These are phyloP conservation scores for Psococerastis gibbosa DNA, from an alignment of 2,888 invertebrate species.

Conservation along the genomic window DNA sequence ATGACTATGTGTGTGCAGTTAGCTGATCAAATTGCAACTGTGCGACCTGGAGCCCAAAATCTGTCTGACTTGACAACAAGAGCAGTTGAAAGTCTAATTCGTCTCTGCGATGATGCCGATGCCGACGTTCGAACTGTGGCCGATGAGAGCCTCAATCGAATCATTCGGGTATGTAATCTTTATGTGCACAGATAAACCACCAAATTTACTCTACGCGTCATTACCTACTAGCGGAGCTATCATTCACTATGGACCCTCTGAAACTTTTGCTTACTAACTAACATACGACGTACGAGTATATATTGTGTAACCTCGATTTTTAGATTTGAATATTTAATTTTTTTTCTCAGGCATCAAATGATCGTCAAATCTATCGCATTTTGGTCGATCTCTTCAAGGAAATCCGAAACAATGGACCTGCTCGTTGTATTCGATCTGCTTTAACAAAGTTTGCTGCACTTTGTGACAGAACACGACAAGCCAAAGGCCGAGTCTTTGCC, in stretches of 20 bases:
- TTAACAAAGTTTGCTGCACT: slow-evolving; percentile 57
- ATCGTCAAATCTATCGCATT: too few relatives aligned
- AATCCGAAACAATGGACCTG: slow-evolving; percentile 56
- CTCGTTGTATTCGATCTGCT: slow-evolving; percentile 53
- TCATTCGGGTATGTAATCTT: slow-evolving; percentile 41
- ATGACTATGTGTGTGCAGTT: slow-evolving; percentile 49
- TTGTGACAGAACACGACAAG: slow-evolving; percentile 52
- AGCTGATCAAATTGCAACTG: slow-evolving; percentile 47
- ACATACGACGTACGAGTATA: too few relatives aligned
- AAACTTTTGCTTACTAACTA: too few relatives aligned
- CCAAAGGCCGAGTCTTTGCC: slow-evolving; percentile 60
- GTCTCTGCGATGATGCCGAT: slow-evolving; percentile 55
- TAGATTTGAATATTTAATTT: too few relatives aligned
- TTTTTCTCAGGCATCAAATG: too few relatives aligned
- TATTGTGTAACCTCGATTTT: too few relatives aligned
- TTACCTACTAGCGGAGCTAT: too few relatives aligned
- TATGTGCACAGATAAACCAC: too few relatives aligned
- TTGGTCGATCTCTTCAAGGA: slow-evolving; percentile 64
- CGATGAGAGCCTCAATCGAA: slow-evolving; percentile 61
- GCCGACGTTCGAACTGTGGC: slow-evolving; percentile 61
- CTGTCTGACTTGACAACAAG: slow-evolving; percentile 44
- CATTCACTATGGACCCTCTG: too few relatives aligned
- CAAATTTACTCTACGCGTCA: too few relatives aligned
- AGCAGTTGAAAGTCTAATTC: slow-evolving; percentile 48
- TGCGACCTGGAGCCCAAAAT: slow-evolving; percentile 38